Conservation (phyloP, 2,797 vertebrate species). For the Salmo trutta region DNA sequence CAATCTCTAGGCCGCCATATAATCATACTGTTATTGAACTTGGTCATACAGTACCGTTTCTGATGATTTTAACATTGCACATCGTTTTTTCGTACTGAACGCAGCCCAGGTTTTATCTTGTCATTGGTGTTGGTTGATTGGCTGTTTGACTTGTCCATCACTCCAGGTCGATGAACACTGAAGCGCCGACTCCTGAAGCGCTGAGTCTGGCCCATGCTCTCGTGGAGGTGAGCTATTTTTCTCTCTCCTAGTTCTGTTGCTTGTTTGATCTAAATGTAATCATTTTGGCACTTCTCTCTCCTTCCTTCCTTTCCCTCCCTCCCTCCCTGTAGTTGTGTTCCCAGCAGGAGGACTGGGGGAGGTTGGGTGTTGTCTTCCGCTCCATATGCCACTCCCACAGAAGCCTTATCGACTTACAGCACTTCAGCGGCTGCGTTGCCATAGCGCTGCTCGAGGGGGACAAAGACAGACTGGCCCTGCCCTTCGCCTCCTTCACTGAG, state of each 20-base stretch:
- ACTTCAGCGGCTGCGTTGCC: constrained; percentile 77
- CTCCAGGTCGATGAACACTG: constrained; percentile 36
- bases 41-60: too few relatives aligned
- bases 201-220: constrained; percentile 54
- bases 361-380: constrained; percentile 81
- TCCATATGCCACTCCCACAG: constrained; percentile 73
- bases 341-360: constrained; percentile 84
- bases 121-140: not conserved
- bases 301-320: not conserved
- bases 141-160: constrained; percentile 7
- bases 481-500: constrained; percentile 87
- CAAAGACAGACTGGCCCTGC: constrained; percentile 77
- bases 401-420: constrained; percentile 77
- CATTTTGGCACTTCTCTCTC: not conserved
- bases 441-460: constrained; percentile 77
- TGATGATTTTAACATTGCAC: too few relatives aligned
- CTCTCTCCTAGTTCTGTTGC: not conserved
- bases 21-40: too few relatives aligned
- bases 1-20: too few relatives aligned
- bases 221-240: constrained; percentile 70
- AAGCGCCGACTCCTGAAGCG: constrained; percentile 40
- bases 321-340: constrained; percentile 77
- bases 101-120: too few relatives aligned
- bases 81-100: too few relatives aligned
- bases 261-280: too few relatives aligned